phyloP scores from a whole-genome alignment of 2,113 vertebrate species.

The Neopipo cinnamomea region DNA sequence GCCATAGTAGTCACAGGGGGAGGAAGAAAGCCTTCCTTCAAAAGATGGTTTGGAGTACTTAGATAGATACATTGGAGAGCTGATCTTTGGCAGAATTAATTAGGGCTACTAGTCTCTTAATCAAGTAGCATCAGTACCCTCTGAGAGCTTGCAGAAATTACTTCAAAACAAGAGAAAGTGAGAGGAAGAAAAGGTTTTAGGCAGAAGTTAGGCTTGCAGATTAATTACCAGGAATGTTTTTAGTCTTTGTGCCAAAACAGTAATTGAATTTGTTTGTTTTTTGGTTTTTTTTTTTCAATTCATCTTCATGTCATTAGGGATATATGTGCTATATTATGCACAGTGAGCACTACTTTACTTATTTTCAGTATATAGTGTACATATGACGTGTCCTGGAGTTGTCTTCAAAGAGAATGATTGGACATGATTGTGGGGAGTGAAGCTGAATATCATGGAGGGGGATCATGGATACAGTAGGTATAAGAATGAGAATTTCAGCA shows the following conservation, averaged over 20 bases:
- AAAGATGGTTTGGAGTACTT: not conserved
- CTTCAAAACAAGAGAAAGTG: not conserved
- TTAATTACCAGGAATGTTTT: not conserved
- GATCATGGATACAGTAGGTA: not conserved
- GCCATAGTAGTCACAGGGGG: no score
- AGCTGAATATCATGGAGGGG: not conserved
- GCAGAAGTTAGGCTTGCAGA: not conserved
- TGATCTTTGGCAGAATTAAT: not conserved
- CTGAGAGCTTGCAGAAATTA: not conserved
- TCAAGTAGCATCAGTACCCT: not conserved
- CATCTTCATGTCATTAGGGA: not conserved
- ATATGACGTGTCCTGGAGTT: not conserved
- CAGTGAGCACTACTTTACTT: not conserved
- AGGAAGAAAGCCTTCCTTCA: not conserved
- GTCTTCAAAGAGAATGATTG: not conserved
- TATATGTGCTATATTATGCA: not conserved
- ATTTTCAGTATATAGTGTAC: not conserved
- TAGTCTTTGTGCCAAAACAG: not conserved
- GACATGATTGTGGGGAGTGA: not conserved
- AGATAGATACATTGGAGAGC: not conserved
- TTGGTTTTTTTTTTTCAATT: not conserved
- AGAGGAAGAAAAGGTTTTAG: not conserved
- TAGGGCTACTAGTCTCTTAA: not conserved
- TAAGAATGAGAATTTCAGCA: not conserved
- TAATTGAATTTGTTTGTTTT: not conserved